These are phyloP conservation scores for Eidolon dupreanum DNA, from an alignment of 2,797 vertebrate species.

Conservation along the genomic window DNA sequence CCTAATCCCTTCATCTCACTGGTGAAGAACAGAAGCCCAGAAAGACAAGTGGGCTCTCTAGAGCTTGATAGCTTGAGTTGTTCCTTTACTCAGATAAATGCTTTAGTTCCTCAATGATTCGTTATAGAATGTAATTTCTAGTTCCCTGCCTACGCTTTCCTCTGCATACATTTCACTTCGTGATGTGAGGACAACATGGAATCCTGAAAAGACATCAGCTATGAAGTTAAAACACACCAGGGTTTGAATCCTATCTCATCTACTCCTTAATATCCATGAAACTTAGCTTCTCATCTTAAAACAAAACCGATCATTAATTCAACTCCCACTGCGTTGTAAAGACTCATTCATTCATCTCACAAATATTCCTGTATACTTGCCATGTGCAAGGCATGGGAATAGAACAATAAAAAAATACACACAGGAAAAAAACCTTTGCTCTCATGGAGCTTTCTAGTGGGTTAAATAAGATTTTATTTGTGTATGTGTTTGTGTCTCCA, in stretches of 20 bases:
- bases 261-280: background rate
- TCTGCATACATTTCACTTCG: too few relatives aligned
- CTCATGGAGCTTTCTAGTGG: background rate
- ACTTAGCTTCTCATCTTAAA: background rate
- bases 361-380: background rate
- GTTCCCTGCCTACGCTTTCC: background rate
- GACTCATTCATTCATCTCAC: background rate
- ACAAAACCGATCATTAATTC: background rate
- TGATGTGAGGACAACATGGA: background rate
- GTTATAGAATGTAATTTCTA: background rate
- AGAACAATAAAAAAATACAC: conserved; percentile 1
- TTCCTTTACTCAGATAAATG: background rate
- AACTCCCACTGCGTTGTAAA: background rate
- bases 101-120: background rate
- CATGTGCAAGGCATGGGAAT: background rate
- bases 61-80: background rate
- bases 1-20: background rate
- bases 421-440: background rate
- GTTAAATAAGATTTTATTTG: background rate
- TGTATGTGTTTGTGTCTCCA: background rate
- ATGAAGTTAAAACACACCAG: background rate
- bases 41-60: background rate
- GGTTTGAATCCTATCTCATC: background rate
- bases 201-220: background rate
- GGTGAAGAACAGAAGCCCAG: background rate